A percentile compares a stretch with the other conserved stretches of the same genome.
phyloP scores from a whole-genome alignment of 30 jellyfish, hydroid and myxozoan species.

The Hydra vulgaris region DNA sequence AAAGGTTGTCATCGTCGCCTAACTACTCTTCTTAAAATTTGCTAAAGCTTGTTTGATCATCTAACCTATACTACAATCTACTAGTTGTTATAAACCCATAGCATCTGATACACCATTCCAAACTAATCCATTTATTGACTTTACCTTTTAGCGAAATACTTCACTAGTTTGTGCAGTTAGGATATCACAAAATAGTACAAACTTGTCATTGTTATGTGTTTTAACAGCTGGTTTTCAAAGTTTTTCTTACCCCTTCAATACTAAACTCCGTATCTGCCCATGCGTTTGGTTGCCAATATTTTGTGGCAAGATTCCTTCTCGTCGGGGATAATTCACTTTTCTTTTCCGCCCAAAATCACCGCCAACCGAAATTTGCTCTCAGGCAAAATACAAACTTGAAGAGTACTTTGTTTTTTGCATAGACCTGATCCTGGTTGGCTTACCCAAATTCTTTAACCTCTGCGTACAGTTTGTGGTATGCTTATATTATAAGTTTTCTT shows the following conservation, averaged over 20 bases:
- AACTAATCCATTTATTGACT: slow-evolving; percentile 2
- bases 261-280: slow-evolving; percentile 47
- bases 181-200: slow-evolving; percentile 10
- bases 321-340: slow-evolving; percentile 22
- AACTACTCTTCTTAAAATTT: not conserved
- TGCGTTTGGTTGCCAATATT: slow-evolving; percentile 46
- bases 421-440: too few species aligned
- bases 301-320: slow-evolving; percentile 29
- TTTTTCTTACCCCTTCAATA: slow-evolving; percentile 27
- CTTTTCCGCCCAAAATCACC: too few species aligned
- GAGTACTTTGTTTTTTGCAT: too few species aligned
- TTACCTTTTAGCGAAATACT: not conserved
- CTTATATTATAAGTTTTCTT: too few species aligned
- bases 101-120: not conserved
- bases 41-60: not conserved
- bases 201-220: not conserved
- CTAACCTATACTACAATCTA: not conserved
- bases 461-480: too few species aligned
- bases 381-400: too few species aligned
- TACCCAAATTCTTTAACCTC: too few species aligned
- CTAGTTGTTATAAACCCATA: not conserved
- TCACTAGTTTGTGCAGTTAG: not conserved
- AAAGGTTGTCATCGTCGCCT: not conserved
- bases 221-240: slow-evolving; percentile 22
- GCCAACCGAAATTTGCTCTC: too few species aligned